Evolutionary conservation across 2,113 vertebrate species (phyloP), one percentile per base, ranked within the genome.

Genomic region (Herpetotheres cachinnans): DNA sequence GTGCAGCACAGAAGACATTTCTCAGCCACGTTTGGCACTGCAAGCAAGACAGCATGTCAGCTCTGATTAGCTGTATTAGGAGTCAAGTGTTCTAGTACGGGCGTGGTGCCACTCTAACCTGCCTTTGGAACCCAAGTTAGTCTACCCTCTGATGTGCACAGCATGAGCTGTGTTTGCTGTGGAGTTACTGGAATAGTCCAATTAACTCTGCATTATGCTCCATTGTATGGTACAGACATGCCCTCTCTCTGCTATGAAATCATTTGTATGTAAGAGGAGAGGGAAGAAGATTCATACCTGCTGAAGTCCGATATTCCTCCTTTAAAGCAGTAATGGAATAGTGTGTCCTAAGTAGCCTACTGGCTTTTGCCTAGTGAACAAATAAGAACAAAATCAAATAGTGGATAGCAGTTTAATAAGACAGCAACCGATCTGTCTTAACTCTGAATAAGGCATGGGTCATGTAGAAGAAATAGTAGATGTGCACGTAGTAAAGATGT

Each of bases 331-430:
- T 7, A 34, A 50, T 82, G 85, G 62, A 90, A 58, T 55, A 86
- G 8, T 26, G 52, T 72, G 69, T 73, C 36, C 69, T 92, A 80
- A 92, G 73, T 16, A 49, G 27, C 67, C 80, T 34, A n/a, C 63
- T 78, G 61, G 80, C 86, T 92, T 76, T 78, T 76, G 65, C 73
- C 69, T 73, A 93, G 29, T 9, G 40, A 92, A 66, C 4, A 46
- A 93, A 83, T 26, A 72, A 79, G 73, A 81, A 49, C 30, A 80
- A 83, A 94, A 93, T 80, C 88, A 77, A 82, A 81, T 36, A 65
- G 38, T 10, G 59, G 69, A 47, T 42, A 87, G 21, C 2, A 7
- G 50, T 36, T 79, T 46, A 80, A 27, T 81, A 69, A 80, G 66
- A 85, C 40, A 66, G 62, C 54, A 77, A 62, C 83, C 86, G 56